These are phyloP conservation scores for Leptestheria dahalacensis DNA, from an alignment of 1,140 invertebrate genomes.

Conservation along the genomic window DNA sequence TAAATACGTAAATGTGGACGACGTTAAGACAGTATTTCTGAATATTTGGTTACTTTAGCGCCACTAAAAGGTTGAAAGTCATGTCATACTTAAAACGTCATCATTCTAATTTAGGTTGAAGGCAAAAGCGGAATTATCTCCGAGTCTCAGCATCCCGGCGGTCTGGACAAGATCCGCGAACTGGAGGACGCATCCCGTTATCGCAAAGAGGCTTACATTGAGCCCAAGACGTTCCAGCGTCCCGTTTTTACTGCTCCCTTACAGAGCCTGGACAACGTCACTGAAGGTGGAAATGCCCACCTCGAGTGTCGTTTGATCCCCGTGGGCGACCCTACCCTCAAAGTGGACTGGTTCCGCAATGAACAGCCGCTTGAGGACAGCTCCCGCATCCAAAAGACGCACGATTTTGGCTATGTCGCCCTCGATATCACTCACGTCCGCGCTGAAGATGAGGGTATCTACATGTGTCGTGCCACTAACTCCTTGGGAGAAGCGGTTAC, in stretches of 20 bases:
- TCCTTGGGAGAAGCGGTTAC: conserved; percentile 83
- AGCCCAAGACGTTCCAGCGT: conserved; percentile 69
- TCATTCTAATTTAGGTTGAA: conserved; percentile 35
- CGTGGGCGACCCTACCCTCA: conserved; percentile 89
- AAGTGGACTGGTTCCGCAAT: conserved; percentile 96
- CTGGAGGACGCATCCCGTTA: conserved; percentile 68
- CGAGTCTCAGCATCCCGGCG: conserved; percentile 89
- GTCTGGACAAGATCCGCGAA: conserved; percentile 81
- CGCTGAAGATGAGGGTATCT: conserved; percentile 90
- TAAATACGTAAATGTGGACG: too few species aligned
- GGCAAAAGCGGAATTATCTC: conserved; percentile 75
- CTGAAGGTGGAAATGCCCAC: conserved; percentile 83
- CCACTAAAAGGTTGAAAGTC: too few species aligned
- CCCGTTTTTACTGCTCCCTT: conserved; percentile 87
- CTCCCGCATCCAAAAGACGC: conserved; percentile 78
- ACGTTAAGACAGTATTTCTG: too few species aligned
- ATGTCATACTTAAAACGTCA: too few species aligned
- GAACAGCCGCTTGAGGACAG: conserved; percentile 84
- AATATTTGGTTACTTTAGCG: too few species aligned
- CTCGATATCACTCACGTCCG: conserved; percentile 86
- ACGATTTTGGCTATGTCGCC: conserved; percentile 91
- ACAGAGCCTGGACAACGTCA: conserved; percentile 74
- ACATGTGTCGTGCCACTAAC: conserved; percentile 82
- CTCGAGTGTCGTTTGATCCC: conserved; percentile 94
- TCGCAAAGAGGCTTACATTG: conserved; percentile 50